phyloP scores from a whole-genome alignment of 2,888 invertebrate species.

The Lepas anatifera region DNA sequence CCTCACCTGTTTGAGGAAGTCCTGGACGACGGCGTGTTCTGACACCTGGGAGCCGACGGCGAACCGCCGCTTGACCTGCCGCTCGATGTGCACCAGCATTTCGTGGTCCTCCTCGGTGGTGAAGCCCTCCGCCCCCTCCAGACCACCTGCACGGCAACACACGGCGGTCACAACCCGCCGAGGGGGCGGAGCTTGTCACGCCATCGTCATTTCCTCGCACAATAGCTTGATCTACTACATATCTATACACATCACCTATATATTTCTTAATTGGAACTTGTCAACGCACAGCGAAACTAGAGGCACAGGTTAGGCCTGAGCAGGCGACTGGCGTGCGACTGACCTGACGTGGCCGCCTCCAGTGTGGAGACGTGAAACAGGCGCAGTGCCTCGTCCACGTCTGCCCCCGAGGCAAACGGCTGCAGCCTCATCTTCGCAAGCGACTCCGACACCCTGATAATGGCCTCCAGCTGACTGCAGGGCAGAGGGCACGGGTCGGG shows the following conservation, averaged over 20 bases:
- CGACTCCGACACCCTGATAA: conserved; percentile 90
- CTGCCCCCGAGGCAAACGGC: conserved; percentile 78
- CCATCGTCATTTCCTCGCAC: no score
- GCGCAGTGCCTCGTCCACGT: conserved; percentile 88
- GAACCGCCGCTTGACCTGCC: conserved; percentile 84
- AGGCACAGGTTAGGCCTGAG: no score
- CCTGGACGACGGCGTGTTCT: conserved; percentile 82
- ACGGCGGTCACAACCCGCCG: no score
- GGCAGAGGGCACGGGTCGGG: no score
- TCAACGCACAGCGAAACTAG: no score
- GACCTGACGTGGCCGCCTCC: conserved; percentile 88
- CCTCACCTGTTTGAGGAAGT: conserved; percentile 44
- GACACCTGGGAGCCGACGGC: conserved; percentile 94
- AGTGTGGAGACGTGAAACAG: conserved; percentile 96
- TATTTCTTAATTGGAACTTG: no score
- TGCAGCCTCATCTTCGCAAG: conserved; percentile 92
- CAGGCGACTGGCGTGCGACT: no score
- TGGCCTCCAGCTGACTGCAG: conserved; percentile 76
- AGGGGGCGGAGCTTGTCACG: no score
- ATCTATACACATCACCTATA: no score
- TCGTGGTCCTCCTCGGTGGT: conserved; percentile 91
- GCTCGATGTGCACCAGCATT: conserved; percentile 74
- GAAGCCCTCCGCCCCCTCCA: conserved; percentile 95
- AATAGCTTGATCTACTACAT: no score
- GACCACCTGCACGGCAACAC: no score